These are phyloP conservation scores for Tamandua tetradactyla DNA, from an alignment of 2,797 vertebrate species.

Conservation along the genomic window DNA sequence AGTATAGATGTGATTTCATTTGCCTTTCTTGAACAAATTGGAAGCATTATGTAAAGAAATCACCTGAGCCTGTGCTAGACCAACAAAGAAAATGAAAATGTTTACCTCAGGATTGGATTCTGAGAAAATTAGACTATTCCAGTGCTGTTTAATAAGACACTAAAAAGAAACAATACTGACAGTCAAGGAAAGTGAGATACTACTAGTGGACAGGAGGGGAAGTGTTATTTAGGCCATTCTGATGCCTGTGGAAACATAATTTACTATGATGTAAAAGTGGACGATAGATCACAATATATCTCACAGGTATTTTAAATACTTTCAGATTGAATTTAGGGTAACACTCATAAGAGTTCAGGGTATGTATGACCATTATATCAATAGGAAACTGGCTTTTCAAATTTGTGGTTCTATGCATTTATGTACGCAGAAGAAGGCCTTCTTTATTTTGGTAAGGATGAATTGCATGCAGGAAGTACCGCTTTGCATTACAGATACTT, in stretches of 20 bases:
- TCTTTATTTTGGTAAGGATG: constrained; percentile 46
- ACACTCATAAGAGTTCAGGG: constrained; percentile 41
- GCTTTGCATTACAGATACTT: constrained; percentile 63
- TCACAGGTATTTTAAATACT: neutral
- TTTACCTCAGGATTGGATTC: constrained; percentile 79
- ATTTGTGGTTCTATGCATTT: constrained; percentile 49
- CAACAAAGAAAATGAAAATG: constrained; percentile 79
- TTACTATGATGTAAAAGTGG: constrained; percentile 10
- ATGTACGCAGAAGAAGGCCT: neutral
- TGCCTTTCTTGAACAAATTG: constrained; percentile 71
- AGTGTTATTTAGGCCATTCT: constrained; percentile 35
- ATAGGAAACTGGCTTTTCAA: constrained; percentile 54
- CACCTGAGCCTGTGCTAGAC: constrained; percentile 75
- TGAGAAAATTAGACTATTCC: constrained; percentile 56
- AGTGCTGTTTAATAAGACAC: constrained; percentile 32
- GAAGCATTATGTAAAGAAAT: constrained; percentile 65
- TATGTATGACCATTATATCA: constrained; percentile 56
- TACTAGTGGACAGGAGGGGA: neutral
- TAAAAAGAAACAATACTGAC: constrained; percentile 37
- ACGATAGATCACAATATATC: neutral
- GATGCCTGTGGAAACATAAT: constrained; percentile 43
- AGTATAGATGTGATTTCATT: constrained; percentile 63
- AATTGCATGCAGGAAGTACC: constrained; percentile 40
- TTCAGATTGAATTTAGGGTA: constrained; percentile 47
- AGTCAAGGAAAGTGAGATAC: constrained; percentile 58